Evolutionary conservation across 2,888 invertebrate genomes (phyloP), one percentile per base, ranked within the genome.

Genomic region (Ormyrus thymus): DNA sequence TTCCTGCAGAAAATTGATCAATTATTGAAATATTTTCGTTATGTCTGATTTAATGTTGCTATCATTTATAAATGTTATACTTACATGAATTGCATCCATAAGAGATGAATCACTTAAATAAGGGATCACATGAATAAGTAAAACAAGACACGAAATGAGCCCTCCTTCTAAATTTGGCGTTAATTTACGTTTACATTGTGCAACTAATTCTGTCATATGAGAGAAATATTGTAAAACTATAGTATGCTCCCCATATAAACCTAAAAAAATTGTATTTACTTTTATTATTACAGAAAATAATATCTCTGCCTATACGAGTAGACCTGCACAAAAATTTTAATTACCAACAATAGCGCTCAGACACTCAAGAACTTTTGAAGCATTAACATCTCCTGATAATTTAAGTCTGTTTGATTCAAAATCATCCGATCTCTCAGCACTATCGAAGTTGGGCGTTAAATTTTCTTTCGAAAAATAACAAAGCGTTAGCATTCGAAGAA

Each of bases 381-480:
- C 96, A 89, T 96, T 95, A 74, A 92, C 92, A 91, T 99, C 98
- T 0, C 98, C 94, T 0, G 93, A 91, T 4, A 96, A 93, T 82
- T 92, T 92, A 62, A 93, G 93, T 83, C 93, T 93, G 7, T 94
- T 15, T 93, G 93, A 85, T 93, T 93, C 82, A 92, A 92, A 86
- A 93, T 93, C 81, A 92, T 92, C 83, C 90, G 91, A 82, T 91
- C 13, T 85, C 68, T 0, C 78, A n/a, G 1, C 58, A n/a, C 7
- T 71, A 1, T 80, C 79, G n/a, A 80, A 71, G n/a, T 50, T 68
- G 0, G 92, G 91, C 59, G 92, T 90, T 48, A 96, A 91, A 88
- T 95, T 96, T 82, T 96, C 96, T 86, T 93, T 94, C 0, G 96
- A 97, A 43, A 97, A 94, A 88, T 98, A 99, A 90, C 98, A 99